These are phyloP conservation scores for Erebia ligea DNA, from an alignment of 2,888 invertebrate species.

Conservation along the genomic window DNA sequence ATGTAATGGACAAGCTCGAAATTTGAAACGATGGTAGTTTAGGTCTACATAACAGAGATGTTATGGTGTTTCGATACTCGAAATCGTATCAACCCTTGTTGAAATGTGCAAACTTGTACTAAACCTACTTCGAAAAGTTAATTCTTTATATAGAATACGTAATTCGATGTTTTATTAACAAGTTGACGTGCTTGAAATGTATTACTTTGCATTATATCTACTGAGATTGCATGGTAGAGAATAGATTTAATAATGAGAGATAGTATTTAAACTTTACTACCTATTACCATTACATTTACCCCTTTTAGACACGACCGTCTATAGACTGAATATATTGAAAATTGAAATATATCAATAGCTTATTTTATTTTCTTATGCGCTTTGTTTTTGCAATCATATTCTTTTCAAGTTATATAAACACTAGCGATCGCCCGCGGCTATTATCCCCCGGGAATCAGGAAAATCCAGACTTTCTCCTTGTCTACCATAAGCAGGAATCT, in stretches of 20 bases:
- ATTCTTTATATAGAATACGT: background rate
- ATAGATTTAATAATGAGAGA: background rate
- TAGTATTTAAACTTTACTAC: no score
- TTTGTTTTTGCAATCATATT: conserved; percentile 21
- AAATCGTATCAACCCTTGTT: no score
- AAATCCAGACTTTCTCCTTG: no score
- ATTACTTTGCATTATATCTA: background rate
- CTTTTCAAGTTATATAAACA: background rate
- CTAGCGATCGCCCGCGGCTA: no score
- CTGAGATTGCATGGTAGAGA: background rate
- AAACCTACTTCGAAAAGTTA: background rate
- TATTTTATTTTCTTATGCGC: background rate
- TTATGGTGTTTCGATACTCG: no score
- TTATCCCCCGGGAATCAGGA: no score
- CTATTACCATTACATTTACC: no score
- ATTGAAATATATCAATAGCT: background rate
- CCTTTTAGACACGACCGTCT: background rate
- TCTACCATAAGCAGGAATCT: no score
- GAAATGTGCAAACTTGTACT: no score
- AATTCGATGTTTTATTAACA: background rate
- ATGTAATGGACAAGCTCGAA: no score
- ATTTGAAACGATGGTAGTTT: no score
- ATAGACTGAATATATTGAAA: background rate
- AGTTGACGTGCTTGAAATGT: background rate
- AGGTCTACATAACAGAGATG: no score